phyloP scores from a whole-genome alignment of 2,797 vertebrate species.

The Oceanodroma leucorhoa region DNA sequence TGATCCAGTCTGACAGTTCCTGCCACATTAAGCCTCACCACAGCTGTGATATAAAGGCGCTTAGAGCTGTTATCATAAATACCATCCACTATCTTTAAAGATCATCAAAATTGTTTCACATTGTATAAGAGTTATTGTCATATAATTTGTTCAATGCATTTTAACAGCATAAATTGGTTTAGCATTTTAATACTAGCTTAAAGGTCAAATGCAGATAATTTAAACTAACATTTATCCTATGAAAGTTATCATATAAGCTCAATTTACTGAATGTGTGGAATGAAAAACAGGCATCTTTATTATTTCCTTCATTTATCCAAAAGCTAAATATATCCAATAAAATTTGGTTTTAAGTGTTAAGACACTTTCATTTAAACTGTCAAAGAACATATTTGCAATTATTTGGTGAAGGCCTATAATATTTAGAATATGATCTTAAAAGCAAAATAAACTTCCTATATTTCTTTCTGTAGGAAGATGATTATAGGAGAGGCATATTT shows the following conservation, averaged over 20 bases:
- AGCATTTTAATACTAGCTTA: constrained; percentile 87
- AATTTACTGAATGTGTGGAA: constrained; percentile 63
- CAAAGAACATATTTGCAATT: not conserved
- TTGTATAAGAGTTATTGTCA: constrained; percentile 81
- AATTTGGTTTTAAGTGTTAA: not conserved
- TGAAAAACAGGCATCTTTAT: constrained; percentile 21
- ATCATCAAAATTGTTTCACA: constrained; percentile 85
- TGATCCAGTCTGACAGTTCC: constrained; percentile 90
- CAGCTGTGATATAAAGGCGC: constrained; percentile 85
- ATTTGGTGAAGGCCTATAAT: not conserved
- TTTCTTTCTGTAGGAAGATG: not conserved
- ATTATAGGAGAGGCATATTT: not conserved
- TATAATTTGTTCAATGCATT: constrained; percentile 85
- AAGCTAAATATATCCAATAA: not conserved
- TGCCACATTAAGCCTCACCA: constrained; percentile 86
- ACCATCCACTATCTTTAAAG: constrained; percentile 86
- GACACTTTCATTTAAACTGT: not conserved
- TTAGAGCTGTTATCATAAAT: constrained; percentile 85
- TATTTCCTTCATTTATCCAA: constrained; percentile 33
- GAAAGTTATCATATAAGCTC: constrained; percentile 70
- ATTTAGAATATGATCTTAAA: not conserved
- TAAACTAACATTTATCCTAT: constrained; percentile 74
- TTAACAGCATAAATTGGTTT: constrained; percentile 84
- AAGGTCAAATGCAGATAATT: constrained; percentile 90
- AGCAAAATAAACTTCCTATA: not conserved